Evolutionary conservation across 2,888 invertebrate species (phyloP).

Genomic region (Tuta absoluta): DNA sequence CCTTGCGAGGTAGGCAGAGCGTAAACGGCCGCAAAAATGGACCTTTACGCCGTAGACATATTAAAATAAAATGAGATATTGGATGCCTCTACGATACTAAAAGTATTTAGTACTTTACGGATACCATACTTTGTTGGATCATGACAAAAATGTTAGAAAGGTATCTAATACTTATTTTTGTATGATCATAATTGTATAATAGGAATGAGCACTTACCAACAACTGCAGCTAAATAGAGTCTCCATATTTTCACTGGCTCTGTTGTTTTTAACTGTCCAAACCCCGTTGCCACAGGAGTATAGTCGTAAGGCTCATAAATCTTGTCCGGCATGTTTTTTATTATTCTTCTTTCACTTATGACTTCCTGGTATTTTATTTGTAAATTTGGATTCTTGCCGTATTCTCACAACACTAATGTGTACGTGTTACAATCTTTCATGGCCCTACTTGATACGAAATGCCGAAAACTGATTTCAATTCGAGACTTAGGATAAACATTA

Average conservation of each 20-base stretch:
- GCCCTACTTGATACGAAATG: not conserved
- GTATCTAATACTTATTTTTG: no score
- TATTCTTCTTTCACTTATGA: not conserved
- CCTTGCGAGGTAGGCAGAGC: no score
- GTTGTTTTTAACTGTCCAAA: not conserved
- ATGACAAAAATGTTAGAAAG: no score
- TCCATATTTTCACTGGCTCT: slow-evolving; percentile 11
- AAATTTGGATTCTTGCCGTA: not conserved
- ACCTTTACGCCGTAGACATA: no score
- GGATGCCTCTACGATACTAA: no score
- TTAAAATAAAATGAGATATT: no score
- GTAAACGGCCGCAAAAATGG: no score
- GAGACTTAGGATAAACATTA: not conserved
- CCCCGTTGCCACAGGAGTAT: not conserved
- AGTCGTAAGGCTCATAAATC: no score
- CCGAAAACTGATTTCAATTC: not conserved
- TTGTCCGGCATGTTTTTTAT: not conserved
- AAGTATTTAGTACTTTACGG: no score
- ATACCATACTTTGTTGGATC: no score
- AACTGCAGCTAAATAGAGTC: slow-evolving; percentile 10
- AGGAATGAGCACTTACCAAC: slow-evolving; percentile 51
- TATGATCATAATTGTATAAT: no score
- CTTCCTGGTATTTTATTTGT: not conserved
- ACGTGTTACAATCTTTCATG: not conserved
- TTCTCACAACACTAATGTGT: not conserved